These are phyloP conservation scores for Petrosia ficiformis DNA, from an alignment of 37 sponge, comb jelly and placozoan species.

Conservation along the genomic window DNA sequence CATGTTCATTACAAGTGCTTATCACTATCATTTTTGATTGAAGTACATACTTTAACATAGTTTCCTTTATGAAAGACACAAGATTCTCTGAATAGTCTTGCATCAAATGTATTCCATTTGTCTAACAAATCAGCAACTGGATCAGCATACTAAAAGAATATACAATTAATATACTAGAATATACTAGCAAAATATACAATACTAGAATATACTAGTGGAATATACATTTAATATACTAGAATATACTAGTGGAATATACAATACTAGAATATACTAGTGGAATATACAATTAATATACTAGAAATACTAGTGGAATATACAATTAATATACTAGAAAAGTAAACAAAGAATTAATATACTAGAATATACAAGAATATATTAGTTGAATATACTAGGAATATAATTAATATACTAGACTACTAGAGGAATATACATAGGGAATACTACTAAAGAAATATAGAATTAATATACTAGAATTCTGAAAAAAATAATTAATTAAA, in stretches of 20 bases:
- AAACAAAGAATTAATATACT: no score
- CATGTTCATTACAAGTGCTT: not conserved
- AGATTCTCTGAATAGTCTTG: slow-evolving; percentile 91
- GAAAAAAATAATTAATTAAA: no score
- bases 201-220: not conserved
- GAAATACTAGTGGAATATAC: no score
- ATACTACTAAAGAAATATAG: no score
- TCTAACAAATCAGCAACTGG: slow-evolving; percentile 97
- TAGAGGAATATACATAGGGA: no score
- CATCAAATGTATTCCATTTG: slow-evolving; percentile 69
- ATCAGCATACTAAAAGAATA: slow-evolving; percentile 89
- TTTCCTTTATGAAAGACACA: slow-evolving; percentile 98
- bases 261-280: not conserved
- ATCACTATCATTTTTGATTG: not conserved
- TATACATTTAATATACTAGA: not conserved
- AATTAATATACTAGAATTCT: no score
- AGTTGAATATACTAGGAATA: no score
- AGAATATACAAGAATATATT: no score
- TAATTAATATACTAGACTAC: no score
- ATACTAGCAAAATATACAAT: not conserved
- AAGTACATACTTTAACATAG: slow-evolving; percentile 88
- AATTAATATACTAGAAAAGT: no score
- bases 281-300: no score
- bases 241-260: not conserved
- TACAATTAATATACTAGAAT: no score